A percentile compares a stretch with the other conserved stretches of the same genome.
Conservation (phyloP, 2,113 vertebrate genomes). For the Ciconia stormi region DNA sequence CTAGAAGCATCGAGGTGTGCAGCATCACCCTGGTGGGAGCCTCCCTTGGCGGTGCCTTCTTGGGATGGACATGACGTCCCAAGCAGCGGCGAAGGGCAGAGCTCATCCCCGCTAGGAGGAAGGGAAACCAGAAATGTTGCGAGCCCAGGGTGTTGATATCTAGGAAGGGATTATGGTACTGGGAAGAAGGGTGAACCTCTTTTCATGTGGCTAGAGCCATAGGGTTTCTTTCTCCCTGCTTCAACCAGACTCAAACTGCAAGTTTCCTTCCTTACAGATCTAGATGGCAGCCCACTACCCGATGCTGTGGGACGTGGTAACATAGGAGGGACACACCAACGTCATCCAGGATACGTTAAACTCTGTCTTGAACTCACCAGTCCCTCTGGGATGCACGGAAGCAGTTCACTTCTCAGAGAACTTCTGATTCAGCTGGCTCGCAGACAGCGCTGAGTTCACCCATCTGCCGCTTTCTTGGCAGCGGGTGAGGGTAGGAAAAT, state of each 20-base stretch:
- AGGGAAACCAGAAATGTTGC: neutral
- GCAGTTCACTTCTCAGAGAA: neutral
- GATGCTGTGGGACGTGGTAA: neutral
- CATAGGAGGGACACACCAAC: neutral
- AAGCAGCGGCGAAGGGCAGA: neutral
- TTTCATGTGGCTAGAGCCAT: neutral
- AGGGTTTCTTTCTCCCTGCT: neutral
- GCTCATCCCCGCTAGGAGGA: neutral
- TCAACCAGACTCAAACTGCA: neutral
- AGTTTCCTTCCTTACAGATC: neutral
- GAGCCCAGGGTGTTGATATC: neutral
- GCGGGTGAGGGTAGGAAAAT: neutral
- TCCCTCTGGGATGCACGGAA: neutral
- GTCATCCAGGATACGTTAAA: fast-evolving
- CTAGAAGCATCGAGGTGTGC: neutral
- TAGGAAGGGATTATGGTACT: neutral
- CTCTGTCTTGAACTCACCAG: fast-evolving
- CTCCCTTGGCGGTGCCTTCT: neutral
- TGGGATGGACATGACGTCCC: neutral
- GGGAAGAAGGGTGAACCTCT: fast-evolving
- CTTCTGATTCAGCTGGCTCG: neutral
- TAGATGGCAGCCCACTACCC: neutral
- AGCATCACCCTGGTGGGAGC: neutral
- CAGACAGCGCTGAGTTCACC: neutral
- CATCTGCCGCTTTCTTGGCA: neutral